A percentile compares a stretch with the other conserved stretches of the same genome.
Conservation (phyloP, 2,888 invertebrate genomes). For the Yponomeuta evonymella region DNA sequence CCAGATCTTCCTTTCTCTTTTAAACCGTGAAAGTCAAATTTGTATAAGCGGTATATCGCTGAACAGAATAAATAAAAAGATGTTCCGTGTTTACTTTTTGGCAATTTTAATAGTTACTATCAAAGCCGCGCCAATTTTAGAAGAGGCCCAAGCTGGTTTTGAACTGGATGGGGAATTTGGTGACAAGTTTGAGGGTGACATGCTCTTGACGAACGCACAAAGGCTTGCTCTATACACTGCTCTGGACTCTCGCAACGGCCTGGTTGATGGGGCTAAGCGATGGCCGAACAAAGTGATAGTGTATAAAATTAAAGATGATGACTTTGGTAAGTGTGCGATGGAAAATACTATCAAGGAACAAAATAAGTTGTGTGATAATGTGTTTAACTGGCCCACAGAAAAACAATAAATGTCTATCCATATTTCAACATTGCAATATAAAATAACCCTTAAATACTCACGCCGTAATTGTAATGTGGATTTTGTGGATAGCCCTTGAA, state of each 20-base stretch:
- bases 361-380: too few species aligned
- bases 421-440: too few species aligned
- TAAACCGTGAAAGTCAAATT: too few species aligned
- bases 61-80: too few species aligned
- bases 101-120: not conserved
- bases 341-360: too few species aligned
- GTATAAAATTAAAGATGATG: constrained; percentile 54
- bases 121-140: not conserved
- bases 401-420: too few species aligned
- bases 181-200: constrained; percentile 69
- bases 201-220: constrained; percentile 51
- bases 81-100: not conserved
- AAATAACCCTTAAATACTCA: too few species aligned
- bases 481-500: too few species aligned
- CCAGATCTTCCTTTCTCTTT: too few species aligned
- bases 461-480: too few species aligned
- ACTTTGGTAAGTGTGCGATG: constrained; percentile 53
- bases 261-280: constrained; percentile 50
- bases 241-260: constrained; percentile 51
- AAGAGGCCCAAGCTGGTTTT: constrained; percentile 17
- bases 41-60: too few species aligned
- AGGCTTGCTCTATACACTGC: constrained; percentile 39
- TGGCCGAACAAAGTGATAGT: constrained; percentile 68
- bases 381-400: too few species aligned
- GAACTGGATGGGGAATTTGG: constrained; percentile 44